phyloP scores from a whole-genome alignment of 2,888 invertebrate genomes.

The Diaprepes abbreviatus region DNA sequence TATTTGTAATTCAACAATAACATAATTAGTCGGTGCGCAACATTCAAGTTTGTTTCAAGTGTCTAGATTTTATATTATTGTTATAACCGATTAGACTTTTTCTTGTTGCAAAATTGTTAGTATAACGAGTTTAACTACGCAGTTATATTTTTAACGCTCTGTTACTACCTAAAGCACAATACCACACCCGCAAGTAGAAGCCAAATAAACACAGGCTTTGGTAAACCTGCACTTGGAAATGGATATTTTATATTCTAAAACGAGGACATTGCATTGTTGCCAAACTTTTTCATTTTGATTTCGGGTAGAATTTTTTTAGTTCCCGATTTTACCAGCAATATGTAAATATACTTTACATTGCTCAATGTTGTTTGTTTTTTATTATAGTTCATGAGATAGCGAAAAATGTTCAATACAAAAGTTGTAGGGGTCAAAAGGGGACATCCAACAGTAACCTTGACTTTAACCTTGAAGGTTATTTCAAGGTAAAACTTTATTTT shows the following conservation, averaged over 20 bases:
- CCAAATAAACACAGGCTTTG: conserved; percentile 24
- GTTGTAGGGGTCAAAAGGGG: no score
- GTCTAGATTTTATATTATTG: conserved; percentile 3
- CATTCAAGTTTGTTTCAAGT: not conserved
- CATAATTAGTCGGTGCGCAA: not conserved
- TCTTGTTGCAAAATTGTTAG: conserved; percentile 7
- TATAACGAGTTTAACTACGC: conserved; percentile 26
- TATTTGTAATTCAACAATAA: conserved; percentile 3
- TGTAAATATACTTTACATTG: no score
- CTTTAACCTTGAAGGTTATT: no score
- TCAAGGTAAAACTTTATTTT: no score
- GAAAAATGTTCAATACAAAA: no score
- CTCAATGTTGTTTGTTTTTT: no score
- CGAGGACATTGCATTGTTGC: conserved; percentile 34
- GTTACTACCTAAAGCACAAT: conserved; percentile 19
- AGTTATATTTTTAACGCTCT: conserved; percentile 36
- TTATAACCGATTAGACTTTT: not conserved
- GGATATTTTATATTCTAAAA: conserved; percentile 38
- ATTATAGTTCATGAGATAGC: no score
- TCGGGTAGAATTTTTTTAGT: no score
- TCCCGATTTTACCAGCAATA: no score
- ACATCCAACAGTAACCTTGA: no score
- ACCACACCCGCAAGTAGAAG: conserved; percentile 36
- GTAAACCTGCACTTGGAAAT: conserved; percentile 41
- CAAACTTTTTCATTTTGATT: no score